These are phyloP conservation scores for Psittacula derbiana DNA, from an alignment of 2,797 vertebrate genomes.

Conservation along the genomic window DNA sequence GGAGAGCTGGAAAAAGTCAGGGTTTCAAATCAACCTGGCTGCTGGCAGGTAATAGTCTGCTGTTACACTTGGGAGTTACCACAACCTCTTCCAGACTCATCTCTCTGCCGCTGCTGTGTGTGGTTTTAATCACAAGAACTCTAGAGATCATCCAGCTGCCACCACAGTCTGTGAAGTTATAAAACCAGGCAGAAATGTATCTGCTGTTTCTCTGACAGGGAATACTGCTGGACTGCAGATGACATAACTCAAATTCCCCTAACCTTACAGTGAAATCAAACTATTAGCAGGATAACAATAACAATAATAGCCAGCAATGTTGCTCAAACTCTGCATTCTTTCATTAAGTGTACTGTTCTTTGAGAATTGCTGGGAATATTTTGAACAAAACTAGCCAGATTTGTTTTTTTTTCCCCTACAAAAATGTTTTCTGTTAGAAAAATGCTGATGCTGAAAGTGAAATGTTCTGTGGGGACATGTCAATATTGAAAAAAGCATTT, in stretches of 20 bases:
- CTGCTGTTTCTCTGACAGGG: neutral
- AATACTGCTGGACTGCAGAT: constrained; percentile 4
- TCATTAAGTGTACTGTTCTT: neutral
- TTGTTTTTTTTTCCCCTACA: neutral
- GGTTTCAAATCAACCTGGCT: neutral
- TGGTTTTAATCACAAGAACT: neutral
- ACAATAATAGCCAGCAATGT: neutral
- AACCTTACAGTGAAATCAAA: neutral
- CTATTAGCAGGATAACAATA: neutral
- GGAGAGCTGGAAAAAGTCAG: neutral
- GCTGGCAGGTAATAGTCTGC: neutral
- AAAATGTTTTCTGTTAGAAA: neutral
- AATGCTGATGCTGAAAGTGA: neutral
- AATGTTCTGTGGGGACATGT: neutral
- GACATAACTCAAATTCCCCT: neutral
- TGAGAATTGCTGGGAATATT: neutral
- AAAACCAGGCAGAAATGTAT: neutral
- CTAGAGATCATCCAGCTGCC: neutral
- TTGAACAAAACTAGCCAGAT: neutral
- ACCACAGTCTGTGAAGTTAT: neutral
- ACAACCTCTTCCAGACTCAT: neutral
- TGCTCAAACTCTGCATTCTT: neutral
- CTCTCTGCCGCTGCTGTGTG: neutral
- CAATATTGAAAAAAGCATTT: neutral
- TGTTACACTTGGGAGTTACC: neutral